A percentile compares a stretch with the other conserved stretches of the same genome.
Evolutionary conservation across 1,140 invertebrate species (phyloP).

Genomic region (Drosophila virilis): DNA sequence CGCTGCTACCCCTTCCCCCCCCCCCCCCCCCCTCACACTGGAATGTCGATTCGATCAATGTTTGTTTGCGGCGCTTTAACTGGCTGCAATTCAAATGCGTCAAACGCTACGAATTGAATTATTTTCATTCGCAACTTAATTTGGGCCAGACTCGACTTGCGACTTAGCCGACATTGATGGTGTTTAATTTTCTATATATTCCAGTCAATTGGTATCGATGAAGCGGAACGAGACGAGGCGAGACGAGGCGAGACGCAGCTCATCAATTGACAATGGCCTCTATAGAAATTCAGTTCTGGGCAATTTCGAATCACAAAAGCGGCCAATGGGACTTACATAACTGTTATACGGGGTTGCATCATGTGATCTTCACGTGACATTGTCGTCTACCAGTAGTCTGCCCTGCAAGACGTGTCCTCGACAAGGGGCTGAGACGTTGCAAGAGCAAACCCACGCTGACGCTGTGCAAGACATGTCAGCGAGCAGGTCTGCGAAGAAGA

Average conservation of each 20-base stretch:
- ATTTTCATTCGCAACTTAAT: constrained; percentile 37
- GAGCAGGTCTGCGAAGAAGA: constrained; percentile 3
- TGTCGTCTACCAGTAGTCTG: no score
- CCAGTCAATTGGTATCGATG: constrained; percentile 16
- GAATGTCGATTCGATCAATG: constrained; percentile 1
- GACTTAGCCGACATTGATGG: constrained; percentile 6
- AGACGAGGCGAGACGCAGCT: not conserved
- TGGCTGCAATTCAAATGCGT: constrained; percentile 61
- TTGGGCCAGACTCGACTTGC: constrained; percentile 24
- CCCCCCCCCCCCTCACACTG: not conserved
- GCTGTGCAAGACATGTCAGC: not conserved
- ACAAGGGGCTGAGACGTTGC: no score
- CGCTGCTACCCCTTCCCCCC: not conserved
- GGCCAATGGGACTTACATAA: constrained; percentile 4
- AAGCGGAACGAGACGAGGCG: not conserved
- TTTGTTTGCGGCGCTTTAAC: not conserved
- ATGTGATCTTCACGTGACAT: constrained; percentile 15
- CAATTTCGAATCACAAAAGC: not conserved
- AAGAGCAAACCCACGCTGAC: not conserved
- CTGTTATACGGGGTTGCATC: not conserved
- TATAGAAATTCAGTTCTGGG: not conserved
- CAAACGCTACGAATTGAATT: constrained; percentile 53
- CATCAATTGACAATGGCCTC: constrained; percentile 11
- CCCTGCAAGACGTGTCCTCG: no score
- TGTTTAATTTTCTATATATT: constrained; percentile 16